phyloP scores from a whole-genome alignment of 2,888 invertebrate genomes.

The Falcaria lacertinaria region DNA sequence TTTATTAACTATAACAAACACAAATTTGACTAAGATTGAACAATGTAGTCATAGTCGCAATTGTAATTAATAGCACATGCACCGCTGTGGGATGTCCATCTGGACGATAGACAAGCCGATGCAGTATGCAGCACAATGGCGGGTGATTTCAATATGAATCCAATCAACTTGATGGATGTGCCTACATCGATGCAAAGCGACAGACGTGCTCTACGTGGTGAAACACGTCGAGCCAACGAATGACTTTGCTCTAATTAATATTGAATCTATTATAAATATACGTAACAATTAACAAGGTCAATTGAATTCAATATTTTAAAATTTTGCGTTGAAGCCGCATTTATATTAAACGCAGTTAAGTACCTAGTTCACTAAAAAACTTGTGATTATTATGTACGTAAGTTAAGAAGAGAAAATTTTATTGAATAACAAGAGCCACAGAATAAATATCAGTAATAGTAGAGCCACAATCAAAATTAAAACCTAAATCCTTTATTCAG shows the following conservation, averaged over 20 bases:
- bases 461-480: no score
- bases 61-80: conserved; percentile 29
- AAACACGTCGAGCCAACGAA: conserved; percentile 48
- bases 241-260: conserved; percentile 31
- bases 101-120: conserved; percentile 34
- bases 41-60: conserved; percentile 17
- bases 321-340: no score
- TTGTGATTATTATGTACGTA: no score
- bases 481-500: no score
- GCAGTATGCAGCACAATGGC: conserved; percentile 36
- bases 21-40: conserved; percentile 6
- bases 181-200: conserved; percentile 26
- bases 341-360: no score
- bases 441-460: no score
- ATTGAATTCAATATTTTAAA: no score
- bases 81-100: conserved; percentile 38
- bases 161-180: conserved; percentile 62
- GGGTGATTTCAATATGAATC: conserved; percentile 59
- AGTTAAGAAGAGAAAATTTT: no score
- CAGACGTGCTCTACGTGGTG: conserved; percentile 37
- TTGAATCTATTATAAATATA: no score
- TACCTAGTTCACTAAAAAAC: no score
- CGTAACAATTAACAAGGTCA: no score
- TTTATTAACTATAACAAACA: background rate
- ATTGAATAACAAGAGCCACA: no score